Evolutionary conservation across 1,140 invertebrate genomes (phyloP).

Genomic region (Ruditapes philippinarum): DNA sequence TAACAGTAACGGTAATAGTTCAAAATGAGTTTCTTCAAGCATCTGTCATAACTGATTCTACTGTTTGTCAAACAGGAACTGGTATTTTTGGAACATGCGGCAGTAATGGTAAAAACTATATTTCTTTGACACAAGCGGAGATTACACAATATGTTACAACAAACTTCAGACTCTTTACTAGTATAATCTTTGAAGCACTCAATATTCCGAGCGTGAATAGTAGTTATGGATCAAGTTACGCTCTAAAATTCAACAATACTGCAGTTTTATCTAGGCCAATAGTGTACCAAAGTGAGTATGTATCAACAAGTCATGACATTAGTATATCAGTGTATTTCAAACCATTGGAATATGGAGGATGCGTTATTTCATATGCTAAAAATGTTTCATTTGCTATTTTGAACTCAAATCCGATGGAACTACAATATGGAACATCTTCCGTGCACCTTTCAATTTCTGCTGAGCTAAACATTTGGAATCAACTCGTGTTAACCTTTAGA

Average conservation of each 20-base stretch:
- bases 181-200: conserved; percentile 55
- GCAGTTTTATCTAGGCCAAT: conserved; percentile 63
- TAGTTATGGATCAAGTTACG: conserved; percentile 58
- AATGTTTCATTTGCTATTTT: conserved; percentile 47
- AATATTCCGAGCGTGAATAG: neutral
- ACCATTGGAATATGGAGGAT: conserved; percentile 65
- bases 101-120: conserved; percentile 35
- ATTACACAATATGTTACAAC: conserved; percentile 45
- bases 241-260: conserved; percentile 72
- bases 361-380: conserved; percentile 71
- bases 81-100: conserved; percentile 71
- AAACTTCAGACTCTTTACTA: conserved; percentile 39
- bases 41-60: conserved; percentile 30
- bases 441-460: conserved; percentile 40
- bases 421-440: conserved; percentile 56
- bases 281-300: conserved; percentile 12
- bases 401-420: conserved; percentile 63
- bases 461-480: conserved; percentile 72
- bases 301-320: conserved; percentile 48
- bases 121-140: conserved; percentile 31
- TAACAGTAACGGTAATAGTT: conserved; percentile 32
- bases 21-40: conserved; percentile 52
- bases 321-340: conserved; percentile 72
- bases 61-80: conserved; percentile 44
- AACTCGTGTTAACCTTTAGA: conserved; percentile 70